phyloP scores from a whole-genome alignment of 2,888 invertebrate genomes.

The Desoria tigrina region DNA sequence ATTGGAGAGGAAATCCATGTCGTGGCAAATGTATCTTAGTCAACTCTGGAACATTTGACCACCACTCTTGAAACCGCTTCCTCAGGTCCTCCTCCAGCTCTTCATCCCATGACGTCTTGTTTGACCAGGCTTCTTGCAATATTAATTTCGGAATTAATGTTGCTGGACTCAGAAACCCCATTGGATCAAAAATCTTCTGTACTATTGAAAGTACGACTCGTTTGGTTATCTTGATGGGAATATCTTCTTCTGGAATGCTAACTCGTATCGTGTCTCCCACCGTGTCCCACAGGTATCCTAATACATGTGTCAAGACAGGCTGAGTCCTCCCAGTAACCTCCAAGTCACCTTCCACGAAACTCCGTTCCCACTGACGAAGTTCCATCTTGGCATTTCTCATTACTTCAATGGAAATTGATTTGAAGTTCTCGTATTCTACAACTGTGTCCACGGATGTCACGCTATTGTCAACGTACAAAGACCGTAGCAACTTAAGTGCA shows the following conservation, averaged over 20 bases:
- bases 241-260: not conserved
- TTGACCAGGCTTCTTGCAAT: not conserved
- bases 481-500: not conserved
- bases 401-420: not conserved
- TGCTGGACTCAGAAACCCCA: too few relatives aligned
- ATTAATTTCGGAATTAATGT: not conserved
- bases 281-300: not conserved
- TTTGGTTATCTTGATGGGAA: not conserved
- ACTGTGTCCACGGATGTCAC: constrained; percentile 10
- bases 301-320: not conserved
- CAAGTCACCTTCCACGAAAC: not conserved
- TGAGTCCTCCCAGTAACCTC: too few relatives aligned
- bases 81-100: not conserved
- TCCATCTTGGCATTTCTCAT: not conserved
- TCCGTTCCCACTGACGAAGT: not conserved
- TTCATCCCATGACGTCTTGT: not conserved
- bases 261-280: not conserved
- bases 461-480: constrained; percentile 16
- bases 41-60: not conserved
- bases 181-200: not conserved
- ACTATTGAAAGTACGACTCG: not conserved
- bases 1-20: not conserved
- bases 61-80: not conserved
- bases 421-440: constrained; percentile 18
- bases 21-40: not conserved